Conservation (phyloP, 2,113 vertebrate genomes). For the Aegypius monachus region DNA sequence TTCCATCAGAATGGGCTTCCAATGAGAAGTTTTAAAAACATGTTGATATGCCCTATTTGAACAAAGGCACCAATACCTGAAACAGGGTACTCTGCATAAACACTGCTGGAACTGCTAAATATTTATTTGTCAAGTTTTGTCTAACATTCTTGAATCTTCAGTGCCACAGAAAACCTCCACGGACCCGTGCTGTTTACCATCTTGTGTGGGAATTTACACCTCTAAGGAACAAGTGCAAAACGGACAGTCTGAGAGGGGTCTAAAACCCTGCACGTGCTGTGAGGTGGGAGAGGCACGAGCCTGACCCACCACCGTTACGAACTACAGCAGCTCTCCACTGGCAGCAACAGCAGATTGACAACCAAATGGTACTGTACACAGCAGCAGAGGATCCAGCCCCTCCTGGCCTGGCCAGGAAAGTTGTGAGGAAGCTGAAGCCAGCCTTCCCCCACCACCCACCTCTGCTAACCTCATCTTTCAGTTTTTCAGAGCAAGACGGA, state of each 20-base stretch:
- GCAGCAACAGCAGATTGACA: background rate
- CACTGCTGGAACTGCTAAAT: background rate
- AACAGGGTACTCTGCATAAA: background rate
- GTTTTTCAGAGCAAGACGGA: background rate
- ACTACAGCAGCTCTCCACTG: background rate
- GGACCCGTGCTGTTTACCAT: background rate
- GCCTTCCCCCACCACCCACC: background rate
- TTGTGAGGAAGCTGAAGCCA: background rate
- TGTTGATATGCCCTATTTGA: background rate
- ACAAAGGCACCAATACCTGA: background rate
- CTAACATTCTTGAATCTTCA: background rate
- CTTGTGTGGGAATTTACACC: background rate
- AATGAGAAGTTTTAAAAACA: background rate
- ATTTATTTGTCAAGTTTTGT: background rate
- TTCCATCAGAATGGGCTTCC: background rate
- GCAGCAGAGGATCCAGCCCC: background rate
- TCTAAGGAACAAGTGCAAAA: background rate
- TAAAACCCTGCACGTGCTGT: background rate
- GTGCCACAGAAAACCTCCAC: background rate
- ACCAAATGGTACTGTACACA: fast-evolving
- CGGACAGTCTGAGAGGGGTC: background rate
- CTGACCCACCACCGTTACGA: background rate
- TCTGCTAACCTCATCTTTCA: background rate
- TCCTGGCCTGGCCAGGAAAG: background rate
- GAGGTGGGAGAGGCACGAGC: background rate